These are phyloP conservation scores for Melieria picta DNA, from an alignment of 2,888 invertebrate species.

Conservation along the genomic window DNA sequence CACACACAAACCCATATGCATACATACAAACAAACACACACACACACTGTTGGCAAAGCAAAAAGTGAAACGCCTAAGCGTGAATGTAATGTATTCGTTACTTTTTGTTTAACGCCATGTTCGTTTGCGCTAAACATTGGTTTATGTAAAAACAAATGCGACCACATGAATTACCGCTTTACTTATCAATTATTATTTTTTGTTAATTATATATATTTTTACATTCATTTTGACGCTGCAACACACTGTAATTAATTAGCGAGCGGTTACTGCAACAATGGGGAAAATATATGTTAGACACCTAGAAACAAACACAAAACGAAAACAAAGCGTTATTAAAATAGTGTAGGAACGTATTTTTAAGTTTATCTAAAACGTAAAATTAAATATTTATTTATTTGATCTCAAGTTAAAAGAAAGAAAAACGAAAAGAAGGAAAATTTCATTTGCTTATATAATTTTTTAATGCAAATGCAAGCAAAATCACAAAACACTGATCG, in stretches of 20 bases:
- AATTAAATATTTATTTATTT: too few species aligned
- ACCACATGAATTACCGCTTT: too few species aligned
- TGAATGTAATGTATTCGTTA: constrained; percentile 34
- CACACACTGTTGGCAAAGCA: constrained; percentile 2
- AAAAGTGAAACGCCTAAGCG: constrained; percentile 4
- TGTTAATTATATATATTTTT: constrained; percentile 32
- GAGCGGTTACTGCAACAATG: too few species aligned
- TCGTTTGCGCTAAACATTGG: not conserved
- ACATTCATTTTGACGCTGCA: constrained; percentile 15
- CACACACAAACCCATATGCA: constrained; percentile 17
- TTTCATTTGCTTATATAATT: not conserved
- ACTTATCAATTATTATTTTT: too few species aligned
- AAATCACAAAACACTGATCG: not conserved
- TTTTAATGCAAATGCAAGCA: not conserved
- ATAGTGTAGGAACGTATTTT: too few species aligned
- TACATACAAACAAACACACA: not conserved
- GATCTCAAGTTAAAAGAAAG: not conserved
- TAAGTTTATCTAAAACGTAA: too few species aligned
- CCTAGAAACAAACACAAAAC: too few species aligned
- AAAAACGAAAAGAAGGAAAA: not conserved
- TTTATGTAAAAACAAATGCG: too few species aligned
- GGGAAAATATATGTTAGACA: too few species aligned
- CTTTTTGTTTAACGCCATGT: constrained; percentile 30
- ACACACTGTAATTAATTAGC: constrained; percentile 1
- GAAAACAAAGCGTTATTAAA: too few species aligned